Percentiles rank a stretch among this genome's conserved stretches.
phyloP scores from a whole-genome alignment of 2,113 vertebrate species.

The Rhinolophus sinicus region DNA sequence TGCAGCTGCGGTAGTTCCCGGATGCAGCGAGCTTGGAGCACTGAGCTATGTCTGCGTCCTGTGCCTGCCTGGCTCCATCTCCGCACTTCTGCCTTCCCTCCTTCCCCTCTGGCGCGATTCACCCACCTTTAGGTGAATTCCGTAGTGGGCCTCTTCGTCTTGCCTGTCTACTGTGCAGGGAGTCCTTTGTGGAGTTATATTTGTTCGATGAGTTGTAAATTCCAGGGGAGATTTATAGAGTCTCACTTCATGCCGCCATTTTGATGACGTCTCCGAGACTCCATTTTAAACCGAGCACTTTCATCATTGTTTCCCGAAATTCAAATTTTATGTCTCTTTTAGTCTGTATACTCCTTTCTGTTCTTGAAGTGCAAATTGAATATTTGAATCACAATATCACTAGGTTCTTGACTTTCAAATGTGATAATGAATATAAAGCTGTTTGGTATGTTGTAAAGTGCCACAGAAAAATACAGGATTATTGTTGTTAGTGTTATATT shows the following conservation, averaged over 20 bases:
- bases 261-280: neutral
- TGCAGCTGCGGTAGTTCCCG: too few species aligned
- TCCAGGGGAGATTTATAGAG: too few species aligned
- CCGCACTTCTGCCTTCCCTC: too few species aligned
- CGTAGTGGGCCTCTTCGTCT: too few species aligned
- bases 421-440: neutral
- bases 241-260: too few species aligned
- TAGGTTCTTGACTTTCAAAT: constrained; percentile 10
- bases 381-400: constrained; percentile 2
- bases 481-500: neutral
- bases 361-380: neutral
- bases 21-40: too few species aligned
- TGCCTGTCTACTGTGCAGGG: too few species aligned
- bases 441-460: constrained; percentile 30
- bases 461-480: neutral
- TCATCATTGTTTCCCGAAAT: constrained; percentile 11
- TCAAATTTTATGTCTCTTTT: neutral
- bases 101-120: too few species aligned
- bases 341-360: neutral
- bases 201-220: too few species aligned
- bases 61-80: accelerated
- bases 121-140: too few species aligned
- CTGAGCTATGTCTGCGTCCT: too few species aligned
- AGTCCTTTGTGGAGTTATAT: too few species aligned
- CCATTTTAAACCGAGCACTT: neutral